Base-by-base conservation (phyloP, 2,888 invertebrate genomes). In the Craniophora ligustri region DNA sequence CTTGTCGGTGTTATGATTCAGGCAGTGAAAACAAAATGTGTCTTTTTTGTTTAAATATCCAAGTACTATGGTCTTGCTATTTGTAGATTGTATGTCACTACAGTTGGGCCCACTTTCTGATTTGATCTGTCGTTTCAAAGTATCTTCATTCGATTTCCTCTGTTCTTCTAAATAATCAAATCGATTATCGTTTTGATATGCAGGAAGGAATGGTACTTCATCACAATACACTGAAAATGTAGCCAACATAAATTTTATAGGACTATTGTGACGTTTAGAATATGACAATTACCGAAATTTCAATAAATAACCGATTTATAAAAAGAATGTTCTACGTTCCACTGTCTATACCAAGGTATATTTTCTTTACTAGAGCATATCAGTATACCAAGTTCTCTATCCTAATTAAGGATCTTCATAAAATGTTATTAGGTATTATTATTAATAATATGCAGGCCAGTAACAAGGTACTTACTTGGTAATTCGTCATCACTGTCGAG, bases 401-500 rank as follows among this genome's bases (percentile, higher is more conserved):
- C n/a, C n/a, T n/a, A n/a, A n/a, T n/a, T n/a, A n/a, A n/a, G n/a
- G n/a, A n/a, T n/a, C n/a, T n/a, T n/a, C n/a, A n/a, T n/a, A n/a
- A n/a, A n/a, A n/a, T n/a, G n/a, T n/a, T n/a, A n/a, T n/a, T n/a
- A n/a, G 19, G 19, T 19, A 19, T 19, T 4, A 19, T 4, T n/a
- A n/a, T n/a, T n/a, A n/a, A n/a, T n/a, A n/a, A n/a, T 10, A 23
- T 8, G 7, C 8, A 8, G 8, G 21, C 8, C 1, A 1, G 10
- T 34, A 31, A 8, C 23, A 6, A 28, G 34, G 10, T 28, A 68
- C 79, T 73, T 75, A 86, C 88, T 62, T 47, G 87, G 84, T 19
- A 87, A 62, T 64, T 88, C 88, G 26, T 88, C 87, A 47, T 88
- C 88, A 54, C 88, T 88, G 13, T 84, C 86, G 13, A 88, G 61